Base-by-base conservation (phyloP, 2,113 vertebrate species). In the Hirundichthys speculiger region DNA sequence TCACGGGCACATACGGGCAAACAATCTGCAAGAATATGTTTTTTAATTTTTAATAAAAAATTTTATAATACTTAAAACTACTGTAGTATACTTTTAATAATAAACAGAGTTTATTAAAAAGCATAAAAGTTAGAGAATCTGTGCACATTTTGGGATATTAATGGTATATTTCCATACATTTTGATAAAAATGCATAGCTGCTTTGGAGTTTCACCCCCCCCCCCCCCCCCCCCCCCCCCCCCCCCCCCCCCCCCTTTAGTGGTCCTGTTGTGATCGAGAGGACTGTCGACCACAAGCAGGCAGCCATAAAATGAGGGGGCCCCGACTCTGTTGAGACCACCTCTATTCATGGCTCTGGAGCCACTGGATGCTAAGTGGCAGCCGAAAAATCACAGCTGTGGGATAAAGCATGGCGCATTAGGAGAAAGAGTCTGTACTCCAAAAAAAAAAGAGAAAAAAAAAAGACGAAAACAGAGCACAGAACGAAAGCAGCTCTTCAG, bases 321-420 rank as follows among this genome's bases (percentile, higher is more conserved):
- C 75, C 70, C 52, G 30, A 76, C 69, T 84, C 79, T 77, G 75
- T 80, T 73, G 57, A 86, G 86, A 89, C 87, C 87, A 89, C 89
- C 85, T 88, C 80, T 81, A 80, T 89, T 90, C 84, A 87, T 63
- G 60, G 64, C 57, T 69, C 51, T 7, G 39, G 68, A 77, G 76
- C 60, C 65, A 63, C 52, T 76, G 82, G 75, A 74, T 73, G 76
- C 64, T 88, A 91, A 91, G 83, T 90, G 89, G 88, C 89, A 91
- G 88, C 86, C 82, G 83, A 83, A 90, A 91, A 91, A 90, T 91
- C 82, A 79, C 80, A 87, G 75, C 83, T 88, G 86, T 67, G 83
- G 77, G 84, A 86, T 85, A 77, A 85, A 84, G 82, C 83, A 84
- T 13, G 62, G 55, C 79, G 67, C 64, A 87, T 87, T 83, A 89